These are phyloP conservation scores for Noctuana brunneofusca DNA, from an alignment of 2,888 invertebrate species.

Conservation along the genomic window DNA sequence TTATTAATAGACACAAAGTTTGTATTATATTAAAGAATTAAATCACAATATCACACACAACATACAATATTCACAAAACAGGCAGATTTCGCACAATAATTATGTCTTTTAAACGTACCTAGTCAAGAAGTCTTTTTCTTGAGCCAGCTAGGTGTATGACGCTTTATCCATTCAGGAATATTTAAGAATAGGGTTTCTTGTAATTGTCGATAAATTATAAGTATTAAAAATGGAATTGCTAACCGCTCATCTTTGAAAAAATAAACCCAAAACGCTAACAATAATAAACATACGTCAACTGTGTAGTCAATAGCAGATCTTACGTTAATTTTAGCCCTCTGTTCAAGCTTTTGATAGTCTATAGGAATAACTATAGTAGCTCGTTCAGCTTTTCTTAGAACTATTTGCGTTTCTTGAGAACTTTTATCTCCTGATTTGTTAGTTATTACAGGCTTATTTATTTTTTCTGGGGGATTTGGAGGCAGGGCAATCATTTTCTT, in stretches of 20 bases:
- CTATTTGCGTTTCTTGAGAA: conserved; percentile 56
- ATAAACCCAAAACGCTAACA: conserved; percentile 91
- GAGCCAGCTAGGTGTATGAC: conserved; percentile 68
- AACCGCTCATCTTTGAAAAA: conserved; percentile 90
- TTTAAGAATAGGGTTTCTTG: conserved; percentile 84
- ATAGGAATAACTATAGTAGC: conserved; percentile 77
- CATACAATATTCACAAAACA: conserved; percentile 69
- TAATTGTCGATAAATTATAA: conserved; percentile 90
- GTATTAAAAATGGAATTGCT: conserved; percentile 89
- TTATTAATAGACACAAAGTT: conserved; percentile 43
- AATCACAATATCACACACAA: conserved; percentile 71
- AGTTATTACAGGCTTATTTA: conserved; percentile 36
- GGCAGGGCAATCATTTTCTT: conserved; percentile 35
- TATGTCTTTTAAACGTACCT: conserved; percentile 64
- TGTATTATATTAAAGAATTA: conserved; percentile 59
- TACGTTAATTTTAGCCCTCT: conserved; percentile 86
- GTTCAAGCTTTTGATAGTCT: conserved; percentile 81
- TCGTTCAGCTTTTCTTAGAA: conserved; percentile 70
- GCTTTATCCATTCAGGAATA: conserved; percentile 82
- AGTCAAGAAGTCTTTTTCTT: conserved; percentile 76
- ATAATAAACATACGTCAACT: conserved; percentile 88
- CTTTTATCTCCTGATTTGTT: conserved; percentile 42
- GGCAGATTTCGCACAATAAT: conserved; percentile 64
- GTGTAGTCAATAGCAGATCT: conserved; percentile 87
- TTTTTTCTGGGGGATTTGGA: conserved; percentile 38